Evolutionary conservation across 2,797 vertebrate genomes (phyloP).

Genomic region (Malurus leucopterus): DNA sequence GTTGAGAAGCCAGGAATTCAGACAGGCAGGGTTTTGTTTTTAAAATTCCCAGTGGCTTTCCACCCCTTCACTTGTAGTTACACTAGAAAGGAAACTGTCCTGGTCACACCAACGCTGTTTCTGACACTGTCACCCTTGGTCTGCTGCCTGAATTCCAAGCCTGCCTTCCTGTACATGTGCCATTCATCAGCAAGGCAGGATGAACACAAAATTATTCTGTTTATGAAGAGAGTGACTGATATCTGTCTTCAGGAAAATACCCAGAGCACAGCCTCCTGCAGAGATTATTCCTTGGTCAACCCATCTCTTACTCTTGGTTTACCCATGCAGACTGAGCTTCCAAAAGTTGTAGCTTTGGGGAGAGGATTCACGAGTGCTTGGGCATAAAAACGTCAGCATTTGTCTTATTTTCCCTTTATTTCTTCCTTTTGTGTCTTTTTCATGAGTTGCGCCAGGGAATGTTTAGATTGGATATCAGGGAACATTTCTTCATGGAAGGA

Average conservation of each 20-base stretch:
- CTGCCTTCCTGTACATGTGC: accelerated
- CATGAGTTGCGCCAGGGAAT: background rate
- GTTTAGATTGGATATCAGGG: background rate
- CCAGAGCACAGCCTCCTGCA: background rate
- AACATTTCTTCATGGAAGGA: background rate
- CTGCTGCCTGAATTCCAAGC: background rate
- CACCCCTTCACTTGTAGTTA: background rate
- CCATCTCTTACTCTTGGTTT: background rate
- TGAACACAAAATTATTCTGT: background rate
- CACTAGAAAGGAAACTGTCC: background rate
- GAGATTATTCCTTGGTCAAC: background rate
- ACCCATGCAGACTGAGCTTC: background rate
- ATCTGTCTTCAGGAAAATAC: background rate
- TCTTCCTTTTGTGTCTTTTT: background rate
- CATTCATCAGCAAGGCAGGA: background rate
- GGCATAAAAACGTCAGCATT: background rate
- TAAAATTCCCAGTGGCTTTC: background rate
- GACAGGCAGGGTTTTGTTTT: background rate
- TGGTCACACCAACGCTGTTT: background rate
- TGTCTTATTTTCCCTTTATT: background rate
- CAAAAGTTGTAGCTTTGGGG: background rate
- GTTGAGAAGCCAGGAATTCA: background rate
- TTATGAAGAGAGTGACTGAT: background rate
- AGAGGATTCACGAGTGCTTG: background rate
- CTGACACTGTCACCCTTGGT: background rate